Conservation (phyloP, 2,113 vertebrate genomes). For the Monopterus albus region DNA sequence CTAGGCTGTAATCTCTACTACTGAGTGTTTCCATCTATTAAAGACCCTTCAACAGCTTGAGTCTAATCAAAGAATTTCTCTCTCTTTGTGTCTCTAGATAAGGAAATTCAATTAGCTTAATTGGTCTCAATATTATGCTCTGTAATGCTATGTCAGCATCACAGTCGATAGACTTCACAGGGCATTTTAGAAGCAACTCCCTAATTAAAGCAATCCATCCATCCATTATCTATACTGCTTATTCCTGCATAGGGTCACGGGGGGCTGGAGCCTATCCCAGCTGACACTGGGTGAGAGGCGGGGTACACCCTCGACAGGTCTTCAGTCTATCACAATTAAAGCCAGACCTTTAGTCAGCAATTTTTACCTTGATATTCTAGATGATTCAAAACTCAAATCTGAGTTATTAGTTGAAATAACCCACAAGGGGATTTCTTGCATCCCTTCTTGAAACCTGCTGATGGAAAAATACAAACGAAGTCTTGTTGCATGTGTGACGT, state of each 20-base stretch:
- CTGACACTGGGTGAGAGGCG: too few species aligned
- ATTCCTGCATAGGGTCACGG: too few species aligned
- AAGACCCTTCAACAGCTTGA: constrained; percentile 74
- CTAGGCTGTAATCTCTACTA: constrained; percentile 60
- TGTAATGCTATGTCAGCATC: constrained; percentile 71
- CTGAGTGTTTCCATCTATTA: constrained; percentile 64
- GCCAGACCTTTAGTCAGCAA: constrained; percentile 75
- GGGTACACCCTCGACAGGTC: too few species aligned
- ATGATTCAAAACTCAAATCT: constrained; percentile 65
- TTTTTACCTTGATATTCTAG: constrained; percentile 56
- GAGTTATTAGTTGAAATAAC: constrained; percentile 63
- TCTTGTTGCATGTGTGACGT: too few species aligned
- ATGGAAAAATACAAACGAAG: too few species aligned
- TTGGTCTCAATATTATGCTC: constrained; percentile 78
- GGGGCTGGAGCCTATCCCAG: too few species aligned
- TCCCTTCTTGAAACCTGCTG: too few species aligned
- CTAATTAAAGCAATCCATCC: constrained; percentile 78
- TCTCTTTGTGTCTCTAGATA: constrained; percentile 72
- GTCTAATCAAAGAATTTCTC: constrained; percentile 74
- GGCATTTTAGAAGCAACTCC: too few species aligned
- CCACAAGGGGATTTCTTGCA: too few species aligned
- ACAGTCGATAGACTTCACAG: constrained; percentile 79
- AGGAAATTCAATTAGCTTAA: constrained; percentile 82
- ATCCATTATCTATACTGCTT: too few species aligned
- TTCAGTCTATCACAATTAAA: too few species aligned